Conservation (phyloP, 2,888 invertebrate genomes). For the Acronicta aceris region DNA sequence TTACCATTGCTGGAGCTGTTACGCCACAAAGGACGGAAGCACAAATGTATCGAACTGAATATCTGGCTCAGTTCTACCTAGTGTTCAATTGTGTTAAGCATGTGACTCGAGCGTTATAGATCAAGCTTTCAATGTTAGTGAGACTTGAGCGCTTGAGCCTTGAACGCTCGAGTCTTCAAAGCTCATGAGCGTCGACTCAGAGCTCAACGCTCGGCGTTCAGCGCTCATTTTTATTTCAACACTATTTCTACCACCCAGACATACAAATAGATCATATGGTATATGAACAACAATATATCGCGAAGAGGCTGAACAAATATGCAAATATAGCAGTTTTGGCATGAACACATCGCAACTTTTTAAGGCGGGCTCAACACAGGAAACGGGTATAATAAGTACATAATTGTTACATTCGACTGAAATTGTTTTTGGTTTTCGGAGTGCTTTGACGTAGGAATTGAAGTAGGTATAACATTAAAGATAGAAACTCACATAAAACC, state of each 20-base stretch:
- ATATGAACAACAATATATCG: constrained; percentile 28
- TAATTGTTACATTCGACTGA: constrained; percentile 44
- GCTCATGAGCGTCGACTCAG: too few species aligned
- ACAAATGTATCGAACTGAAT: constrained; percentile 15
- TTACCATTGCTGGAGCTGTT: too few species aligned
- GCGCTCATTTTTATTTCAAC: too few species aligned
- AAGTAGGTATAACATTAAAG: too few species aligned
- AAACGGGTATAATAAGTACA: constrained; percentile 34
- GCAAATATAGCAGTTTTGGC: constrained; percentile 53
- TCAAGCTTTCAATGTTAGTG: too few species aligned
- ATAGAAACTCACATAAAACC: too few species aligned
- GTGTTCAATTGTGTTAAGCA: too few species aligned
- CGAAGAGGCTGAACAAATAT: constrained; percentile 55
- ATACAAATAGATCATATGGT: constrained; percentile 23
- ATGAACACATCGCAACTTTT: constrained; percentile 24
- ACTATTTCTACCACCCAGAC: too few species aligned
- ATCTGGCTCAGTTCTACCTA: constrained; percentile 38
- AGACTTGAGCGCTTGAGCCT: too few species aligned
- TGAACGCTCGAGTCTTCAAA: too few species aligned
- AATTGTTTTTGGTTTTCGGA: constrained; percentile 13
- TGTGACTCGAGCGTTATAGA: too few species aligned
- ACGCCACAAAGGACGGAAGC: not conserved
- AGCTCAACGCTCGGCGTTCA: too few species aligned
- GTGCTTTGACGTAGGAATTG: not conserved
- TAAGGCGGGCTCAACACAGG: constrained; percentile 19